Evolutionary conservation across 2,113 vertebrate genomes (phyloP).

Genomic region (Patagioenas fasciata): DNA sequence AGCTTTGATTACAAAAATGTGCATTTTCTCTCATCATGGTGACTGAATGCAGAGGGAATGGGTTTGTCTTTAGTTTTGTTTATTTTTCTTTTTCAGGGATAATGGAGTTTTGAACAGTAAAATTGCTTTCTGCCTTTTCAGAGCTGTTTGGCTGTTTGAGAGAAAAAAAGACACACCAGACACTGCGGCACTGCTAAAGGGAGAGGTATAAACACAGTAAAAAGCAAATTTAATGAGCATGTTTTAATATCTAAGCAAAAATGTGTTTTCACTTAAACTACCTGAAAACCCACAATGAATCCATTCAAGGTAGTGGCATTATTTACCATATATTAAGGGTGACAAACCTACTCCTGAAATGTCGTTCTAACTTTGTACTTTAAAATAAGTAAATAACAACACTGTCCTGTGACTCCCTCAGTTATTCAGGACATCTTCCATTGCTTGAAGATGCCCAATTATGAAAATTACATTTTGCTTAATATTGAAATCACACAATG

Average conservation of each 20-base stretch:
- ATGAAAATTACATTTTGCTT: not conserved
- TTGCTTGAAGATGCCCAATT: not conserved
- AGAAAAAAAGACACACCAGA: not conserved
- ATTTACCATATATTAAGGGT: not conserved
- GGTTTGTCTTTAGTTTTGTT: slow-evolving; percentile 33
- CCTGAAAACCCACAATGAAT: slow-evolving; percentile 26
- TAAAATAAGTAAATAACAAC: not conserved
- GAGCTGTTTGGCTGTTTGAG: not conserved
- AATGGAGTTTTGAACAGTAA: slow-evolving; percentile 46
- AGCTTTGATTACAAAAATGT: slow-evolving; percentile 50
- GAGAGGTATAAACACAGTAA: not conserved
- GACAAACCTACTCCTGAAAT: not conserved
- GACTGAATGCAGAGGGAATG: slow-evolving; percentile 30
- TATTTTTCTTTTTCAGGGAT: slow-evolving; percentile 45
- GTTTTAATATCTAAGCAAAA: slow-evolving; percentile 36
- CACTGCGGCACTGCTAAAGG: not conserved
- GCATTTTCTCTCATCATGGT: slow-evolving; percentile 29
- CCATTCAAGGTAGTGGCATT: not conserved
- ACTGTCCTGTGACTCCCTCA: not conserved
- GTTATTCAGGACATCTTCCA: not conserved
- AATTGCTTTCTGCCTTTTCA: slow-evolving; percentile 38
- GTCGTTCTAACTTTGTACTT: not conserved
- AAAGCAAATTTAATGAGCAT: slow-evolving; percentile 19
- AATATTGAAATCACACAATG: not conserved
- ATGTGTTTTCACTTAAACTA: slow-evolving; percentile 43